phyloP scores from a whole-genome alignment of 2,888 invertebrate genomes.

The Serrognathus titanus region DNA sequence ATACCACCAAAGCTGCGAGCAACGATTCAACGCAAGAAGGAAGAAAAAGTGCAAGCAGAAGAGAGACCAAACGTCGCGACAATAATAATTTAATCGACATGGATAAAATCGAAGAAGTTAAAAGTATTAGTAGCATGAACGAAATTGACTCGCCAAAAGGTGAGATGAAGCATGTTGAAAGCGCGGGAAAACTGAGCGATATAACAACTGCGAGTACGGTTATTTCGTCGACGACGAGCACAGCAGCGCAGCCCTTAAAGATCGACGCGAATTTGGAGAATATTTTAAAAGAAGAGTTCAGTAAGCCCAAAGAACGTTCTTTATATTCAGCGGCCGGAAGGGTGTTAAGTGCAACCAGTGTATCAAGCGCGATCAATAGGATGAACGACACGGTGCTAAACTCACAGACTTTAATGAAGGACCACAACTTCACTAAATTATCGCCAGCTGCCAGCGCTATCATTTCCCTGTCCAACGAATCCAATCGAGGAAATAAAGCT shows the following conservation, averaged over 20 bases:
- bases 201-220: conserved; percentile 40
- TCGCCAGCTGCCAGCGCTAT: conserved; percentile 26
- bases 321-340: conserved; percentile 26
- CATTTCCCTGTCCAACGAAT: conserved; percentile 18
- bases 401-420: conserved; percentile 45
- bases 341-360: conserved; percentile 44
- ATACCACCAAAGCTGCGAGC: conserved; percentile 8
- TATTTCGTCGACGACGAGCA: conserved; percentile 45
- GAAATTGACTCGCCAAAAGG: conserved; percentile 1
- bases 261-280: conserved; percentile 42
- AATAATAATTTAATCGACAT: too few relatives aligned
- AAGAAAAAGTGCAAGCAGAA: neutral
- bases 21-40: neutral
- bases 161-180: conserved; percentile 7
- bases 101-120: too few relatives aligned
- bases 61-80: neutral
- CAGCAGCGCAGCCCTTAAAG: conserved; percentile 46
- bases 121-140: neutral
- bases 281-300: conserved; percentile 25
- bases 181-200: conserved; percentile 14
- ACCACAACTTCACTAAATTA: conserved; percentile 34
- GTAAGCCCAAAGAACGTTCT: conserved; percentile 19
- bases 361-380: conserved; percentile 46
- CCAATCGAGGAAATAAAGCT: conserved; percentile 22
- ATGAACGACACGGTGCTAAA: conserved; percentile 48